Conservation (phyloP, 2,113 vertebrate species). For the Meleagris gallopavo region DNA sequence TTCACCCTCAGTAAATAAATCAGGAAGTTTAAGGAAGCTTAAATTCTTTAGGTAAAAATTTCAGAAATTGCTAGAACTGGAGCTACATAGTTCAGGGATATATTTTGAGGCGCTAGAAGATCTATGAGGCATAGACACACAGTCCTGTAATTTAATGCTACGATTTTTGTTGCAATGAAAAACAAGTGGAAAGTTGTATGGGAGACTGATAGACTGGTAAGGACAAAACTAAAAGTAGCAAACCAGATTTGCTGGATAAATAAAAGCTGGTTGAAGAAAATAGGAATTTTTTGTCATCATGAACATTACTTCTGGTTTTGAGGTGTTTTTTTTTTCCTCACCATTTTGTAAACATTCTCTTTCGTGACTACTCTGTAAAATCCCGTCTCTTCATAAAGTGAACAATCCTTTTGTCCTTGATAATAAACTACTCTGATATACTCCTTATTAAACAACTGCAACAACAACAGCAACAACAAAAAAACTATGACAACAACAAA, state of each 20-base stretch:
- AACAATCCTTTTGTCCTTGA: not conserved
- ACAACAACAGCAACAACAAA: not conserved
- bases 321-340: not conserved
- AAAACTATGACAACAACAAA: not conserved
- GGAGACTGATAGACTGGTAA: not conserved
- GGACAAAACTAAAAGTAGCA: not conserved
- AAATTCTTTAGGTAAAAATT: not conserved
- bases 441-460: not conserved
- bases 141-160: not conserved
- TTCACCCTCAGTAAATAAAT: not conserved
- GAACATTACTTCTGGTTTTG: not conserved
- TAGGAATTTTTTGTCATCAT: not conserved
- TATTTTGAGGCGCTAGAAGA: not conserved
- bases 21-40: not conserved
- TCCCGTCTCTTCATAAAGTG: not conserved
- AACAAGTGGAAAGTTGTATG: not conserved
- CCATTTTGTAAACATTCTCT: not conserved
- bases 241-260: not conserved
- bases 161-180: not conserved
- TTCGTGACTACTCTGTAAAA: not conserved
- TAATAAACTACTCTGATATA: not conserved
- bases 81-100: not conserved
- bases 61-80: not conserved
- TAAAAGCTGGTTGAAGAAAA: not conserved
- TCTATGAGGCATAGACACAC: not conserved